Evolutionary conservation across 1,140 invertebrate genomes (phyloP), one percentile per base, ranked within the genome.

Genomic region (Drosophila sulfurigaster): DNA sequence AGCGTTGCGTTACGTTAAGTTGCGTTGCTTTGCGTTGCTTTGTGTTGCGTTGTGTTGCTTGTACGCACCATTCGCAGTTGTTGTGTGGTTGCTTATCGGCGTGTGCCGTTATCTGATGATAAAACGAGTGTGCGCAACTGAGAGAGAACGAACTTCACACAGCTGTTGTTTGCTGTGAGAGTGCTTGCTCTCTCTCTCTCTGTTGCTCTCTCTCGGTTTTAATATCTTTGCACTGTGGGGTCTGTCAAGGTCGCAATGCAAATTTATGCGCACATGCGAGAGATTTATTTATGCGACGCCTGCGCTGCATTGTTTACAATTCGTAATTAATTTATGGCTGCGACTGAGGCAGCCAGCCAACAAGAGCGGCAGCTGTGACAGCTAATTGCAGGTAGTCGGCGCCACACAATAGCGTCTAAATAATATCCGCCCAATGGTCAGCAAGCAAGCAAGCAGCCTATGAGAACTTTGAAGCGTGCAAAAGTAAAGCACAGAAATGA

Each of bases 361-460:
- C 48, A 41, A 8, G 20, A 38, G 52, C 35, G 48, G 71, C 76
- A 87, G 79, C 82, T 87, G 82, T 79, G 82, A 78, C 67, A 77
- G 82, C 83, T 87, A 87, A 87, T 87, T 88, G 83, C 83, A 78
- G 83, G 77, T 82, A 88, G 66, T 45, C 60, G 82, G 82, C 82
- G 82, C 82, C 82, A 88, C 78, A 87, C 82, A 87, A 87, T 88
- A 87, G 83, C 73, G 82, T 88, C 82, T 87, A 88, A 87, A 88
- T 88, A 88, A 88, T 87, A 83, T 87, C 82, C 82, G 82, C 82
- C 82, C 83, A 87, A 88, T 83, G 82, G 82, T 87, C 82, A 87
- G 82, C 20, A 25, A 20, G 16, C 20, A 25, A 20, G 16, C 16
- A 20, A 25, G 20, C 41, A 63, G 28, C 28, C 13, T 62, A 70